Percentiles rank a stretch among this genome's conserved stretches.
These are phyloP conservation scores for Episyrphus balteatus DNA, from an alignment of 1,140 invertebrate species.

Conservation along the genomic window DNA sequence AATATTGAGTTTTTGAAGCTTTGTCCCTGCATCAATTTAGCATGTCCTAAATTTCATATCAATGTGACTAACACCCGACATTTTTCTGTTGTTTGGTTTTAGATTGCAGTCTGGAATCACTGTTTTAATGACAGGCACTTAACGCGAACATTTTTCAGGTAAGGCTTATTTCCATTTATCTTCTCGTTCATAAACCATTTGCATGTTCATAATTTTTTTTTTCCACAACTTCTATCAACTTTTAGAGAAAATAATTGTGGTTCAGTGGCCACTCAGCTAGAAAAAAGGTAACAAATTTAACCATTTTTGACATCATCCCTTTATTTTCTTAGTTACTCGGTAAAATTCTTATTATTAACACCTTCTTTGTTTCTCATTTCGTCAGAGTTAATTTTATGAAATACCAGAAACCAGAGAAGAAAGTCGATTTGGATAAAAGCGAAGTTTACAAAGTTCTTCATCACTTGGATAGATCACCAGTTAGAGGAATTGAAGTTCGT, in stretches of 20 bases:
- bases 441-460: slow-evolving; percentile 64
- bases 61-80: background rate
- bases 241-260: slow-evolving; percentile 17
- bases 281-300: background rate
- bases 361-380: background rate
- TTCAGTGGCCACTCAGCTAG: background rate
- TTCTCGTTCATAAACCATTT: background rate
- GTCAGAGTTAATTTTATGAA: slow-evolving; percentile 66
- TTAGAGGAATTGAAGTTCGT: slow-evolving; percentile 51
- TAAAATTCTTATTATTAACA: no score
- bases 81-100: slow-evolving; percentile 13
- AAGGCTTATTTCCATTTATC: slow-evolving; percentile 7
- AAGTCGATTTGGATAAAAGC: slow-evolving; percentile 57
- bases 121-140: slow-evolving; percentile 32
- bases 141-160: slow-evolving; percentile 29
- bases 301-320: background rate
- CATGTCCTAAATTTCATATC: no score
- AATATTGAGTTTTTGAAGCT: no score
- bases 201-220: background rate
- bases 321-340: background rate
- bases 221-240: slow-evolving; percentile 8
- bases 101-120: slow-evolving; percentile 36
- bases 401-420: slow-evolving; percentile 58
- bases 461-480: slow-evolving; percentile 53
- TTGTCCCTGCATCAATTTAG: no score